Evolutionary conservation across 53 echinoderm and acorn worm species (phyloP).

Genomic region (Echinarachnius parma): DNA sequence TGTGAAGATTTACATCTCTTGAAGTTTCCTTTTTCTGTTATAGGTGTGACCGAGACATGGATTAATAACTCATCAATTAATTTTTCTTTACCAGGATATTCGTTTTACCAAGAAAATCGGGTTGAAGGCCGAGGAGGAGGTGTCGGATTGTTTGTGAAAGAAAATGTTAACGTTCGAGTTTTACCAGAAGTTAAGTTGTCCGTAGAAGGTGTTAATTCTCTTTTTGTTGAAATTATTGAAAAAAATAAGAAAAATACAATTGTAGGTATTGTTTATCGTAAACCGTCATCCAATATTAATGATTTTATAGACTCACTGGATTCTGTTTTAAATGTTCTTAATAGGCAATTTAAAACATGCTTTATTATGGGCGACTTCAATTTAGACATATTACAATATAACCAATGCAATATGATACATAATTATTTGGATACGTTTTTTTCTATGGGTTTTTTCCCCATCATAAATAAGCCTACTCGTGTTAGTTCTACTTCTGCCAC

Average conservation of each 20-base stretch:
- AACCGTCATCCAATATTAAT: not conserved
- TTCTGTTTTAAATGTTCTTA: not conserved
- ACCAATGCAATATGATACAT: not conserved
- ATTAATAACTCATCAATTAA: not conserved
- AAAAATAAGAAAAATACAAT: not conserved
- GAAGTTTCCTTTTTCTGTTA: not conserved
- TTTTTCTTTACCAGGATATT: constrained; percentile 7
- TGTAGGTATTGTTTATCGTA: constrained; percentile 12
- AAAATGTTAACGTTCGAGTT: not conserved
- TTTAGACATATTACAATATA: not conserved
- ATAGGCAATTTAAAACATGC: not conserved
- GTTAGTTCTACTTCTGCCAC: no score
- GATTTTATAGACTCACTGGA: constrained; percentile 18
- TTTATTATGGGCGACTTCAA: constrained; percentile 10
- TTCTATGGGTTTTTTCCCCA: no score
- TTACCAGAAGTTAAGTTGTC: not conserved
- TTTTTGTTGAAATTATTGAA: constrained; percentile 10
- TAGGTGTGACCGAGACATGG: constrained; percentile 15
- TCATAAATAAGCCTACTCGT: no score
- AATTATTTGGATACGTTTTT: not conserved
- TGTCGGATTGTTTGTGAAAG: not conserved
- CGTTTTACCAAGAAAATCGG: not conserved
- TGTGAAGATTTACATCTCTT: not conserved
- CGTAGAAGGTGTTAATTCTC: constrained; percentile 3
- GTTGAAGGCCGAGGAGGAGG: constrained; percentile 6